Base-by-base conservation (phyloP, 92 coral and sea anemone genomes). In the Actinernus sp. region DNA sequence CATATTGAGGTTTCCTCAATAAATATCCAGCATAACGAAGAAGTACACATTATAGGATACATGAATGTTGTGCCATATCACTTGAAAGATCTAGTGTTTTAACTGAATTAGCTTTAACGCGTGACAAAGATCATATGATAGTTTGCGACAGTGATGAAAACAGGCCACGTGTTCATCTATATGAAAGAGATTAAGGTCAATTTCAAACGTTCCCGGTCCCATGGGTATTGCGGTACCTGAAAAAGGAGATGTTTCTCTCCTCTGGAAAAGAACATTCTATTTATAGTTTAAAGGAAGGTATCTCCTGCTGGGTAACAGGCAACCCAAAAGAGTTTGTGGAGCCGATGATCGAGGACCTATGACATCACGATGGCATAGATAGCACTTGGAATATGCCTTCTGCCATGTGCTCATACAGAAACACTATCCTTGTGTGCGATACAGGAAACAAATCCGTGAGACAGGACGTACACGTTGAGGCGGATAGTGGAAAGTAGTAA, bases 211-310 rank as follows among this genome's bases (percentile, higher is more conserved):
- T 55, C 28, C 84, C 37, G 69, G 74, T 22, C 74, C 30, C 28
- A 80, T 54, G 68, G 87, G 87, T 7, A 72, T 80, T 46, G 87
- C 59, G 26, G 68, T 73, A 1, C 60, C 52, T 29, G 87, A 80
- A 2, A 41, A 29, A 8, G 63, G 81, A 14, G 0, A 58, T 80
- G 33, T 62, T 61, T 39, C 27, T 79, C 13, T 72, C 74, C 51
- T 79, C 87, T 11, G 54, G 87, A 63, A 72, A 62, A 52, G 72
- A 68, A 50, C 86, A 68, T 26, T 47, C 54, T 30, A 59, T 67
- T 28, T 78, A 26, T 71, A 39, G 73, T 10, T n/a, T 44, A 47
- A 48, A 63, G 22, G 73, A 72, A 47, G 59, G 13, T 10, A n/a
- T n/a, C n/a, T n/a, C n/a, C n/a, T 28, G 68, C 17, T 16, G 29